These are phyloP conservation scores for Psix sp. DNA, from an alignment of 1,140 invertebrate genomes.

Conservation along the genomic window DNA sequence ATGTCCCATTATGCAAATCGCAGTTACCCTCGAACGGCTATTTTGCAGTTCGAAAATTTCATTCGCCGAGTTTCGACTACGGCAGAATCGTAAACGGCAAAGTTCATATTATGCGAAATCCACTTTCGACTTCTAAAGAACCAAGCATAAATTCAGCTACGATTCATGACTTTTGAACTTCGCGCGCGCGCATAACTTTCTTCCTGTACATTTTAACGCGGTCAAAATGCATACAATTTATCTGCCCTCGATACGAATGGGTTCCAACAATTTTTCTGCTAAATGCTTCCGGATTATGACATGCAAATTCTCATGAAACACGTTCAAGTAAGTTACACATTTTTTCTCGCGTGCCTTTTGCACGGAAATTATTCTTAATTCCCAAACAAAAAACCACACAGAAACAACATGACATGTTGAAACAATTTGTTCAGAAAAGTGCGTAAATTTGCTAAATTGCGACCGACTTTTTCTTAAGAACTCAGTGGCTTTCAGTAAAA, in stretches of 20 bases:
- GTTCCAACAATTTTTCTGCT: no score
- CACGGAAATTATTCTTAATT: no score
- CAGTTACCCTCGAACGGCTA: constrained; percentile 53
- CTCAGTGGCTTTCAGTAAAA: constrained; percentile 38
- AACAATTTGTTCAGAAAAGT: constrained; percentile 2
- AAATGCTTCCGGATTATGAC: no score
- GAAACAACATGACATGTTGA: no score
- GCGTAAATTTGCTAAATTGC: constrained; percentile 12
- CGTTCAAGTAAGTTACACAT: no score
- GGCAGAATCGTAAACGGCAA: constrained; percentile 55
- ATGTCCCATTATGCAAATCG: constrained; percentile 56
- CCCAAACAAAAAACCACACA: no score
- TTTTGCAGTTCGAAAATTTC: constrained; percentile 57
- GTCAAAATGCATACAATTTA: constrained; percentile 40
- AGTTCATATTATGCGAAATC: constrained; percentile 57
- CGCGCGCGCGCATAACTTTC: constrained; percentile 48
- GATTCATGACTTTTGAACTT: constrained; percentile 56
- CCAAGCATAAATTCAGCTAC: constrained; percentile 53
- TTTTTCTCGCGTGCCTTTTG: no score
- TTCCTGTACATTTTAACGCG: constrained; percentile 49
- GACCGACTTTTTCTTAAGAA: constrained; percentile 36
- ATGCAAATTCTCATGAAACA: no score
- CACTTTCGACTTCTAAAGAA: constrained; percentile 59
- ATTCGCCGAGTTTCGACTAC: constrained; percentile 49
- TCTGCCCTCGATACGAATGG: constrained; percentile 13